These are phyloP conservation scores for Megaleporinus macrocephalus DNA, from an alignment of 2,113 vertebrate genomes.

Conservation along the genomic window DNA sequence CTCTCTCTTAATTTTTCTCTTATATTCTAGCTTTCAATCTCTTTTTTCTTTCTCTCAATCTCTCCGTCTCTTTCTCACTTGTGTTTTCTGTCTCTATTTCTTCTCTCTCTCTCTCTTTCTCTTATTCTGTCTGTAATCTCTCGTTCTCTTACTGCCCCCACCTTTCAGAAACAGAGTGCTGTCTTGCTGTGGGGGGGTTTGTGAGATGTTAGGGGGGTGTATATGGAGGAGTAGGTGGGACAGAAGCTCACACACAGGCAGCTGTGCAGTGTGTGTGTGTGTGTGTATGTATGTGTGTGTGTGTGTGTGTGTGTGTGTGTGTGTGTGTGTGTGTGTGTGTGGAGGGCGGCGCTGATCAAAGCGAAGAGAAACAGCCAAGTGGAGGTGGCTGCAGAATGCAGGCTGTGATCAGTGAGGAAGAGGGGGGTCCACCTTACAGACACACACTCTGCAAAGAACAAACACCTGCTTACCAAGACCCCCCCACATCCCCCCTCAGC, in stretches of 20 bases:
- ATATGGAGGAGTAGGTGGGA: conserved; percentile 74
- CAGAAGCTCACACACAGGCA: conserved; percentile 77
- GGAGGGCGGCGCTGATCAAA: conserved; percentile 55
- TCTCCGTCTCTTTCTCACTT: too few relatives aligned
- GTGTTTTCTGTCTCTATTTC: too few relatives aligned
- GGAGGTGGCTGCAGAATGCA: conserved; percentile 62
- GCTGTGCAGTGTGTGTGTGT: conserved; percentile 54
- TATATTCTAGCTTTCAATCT: too few relatives aligned
- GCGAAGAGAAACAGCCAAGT: conserved; percentile 59
- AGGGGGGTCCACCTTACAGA: conserved; percentile 51
- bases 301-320: conserved; percentile 38
- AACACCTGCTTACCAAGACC: conserved; percentile 69
- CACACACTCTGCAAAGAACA: conserved; percentile 55
- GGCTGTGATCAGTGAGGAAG: conserved; percentile 56
- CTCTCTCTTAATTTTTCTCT: too few relatives aligned
- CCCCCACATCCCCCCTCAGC: not conserved
- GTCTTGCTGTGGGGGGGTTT: conserved; percentile 28
- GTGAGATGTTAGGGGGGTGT: conserved; percentile 19
- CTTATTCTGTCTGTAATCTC: too few relatives aligned
- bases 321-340: conserved; percentile 46
- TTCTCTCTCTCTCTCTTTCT: too few relatives aligned
- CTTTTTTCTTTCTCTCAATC: too few relatives aligned
- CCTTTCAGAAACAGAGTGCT: too few relatives aligned
- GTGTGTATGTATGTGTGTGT: conserved; percentile 36
- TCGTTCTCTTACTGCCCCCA: too few relatives aligned